Evolutionary conservation across 2,797 vertebrate species (phyloP), one percentile per base, ranked within the genome.

Genomic region (Chromis chromis): DNA sequence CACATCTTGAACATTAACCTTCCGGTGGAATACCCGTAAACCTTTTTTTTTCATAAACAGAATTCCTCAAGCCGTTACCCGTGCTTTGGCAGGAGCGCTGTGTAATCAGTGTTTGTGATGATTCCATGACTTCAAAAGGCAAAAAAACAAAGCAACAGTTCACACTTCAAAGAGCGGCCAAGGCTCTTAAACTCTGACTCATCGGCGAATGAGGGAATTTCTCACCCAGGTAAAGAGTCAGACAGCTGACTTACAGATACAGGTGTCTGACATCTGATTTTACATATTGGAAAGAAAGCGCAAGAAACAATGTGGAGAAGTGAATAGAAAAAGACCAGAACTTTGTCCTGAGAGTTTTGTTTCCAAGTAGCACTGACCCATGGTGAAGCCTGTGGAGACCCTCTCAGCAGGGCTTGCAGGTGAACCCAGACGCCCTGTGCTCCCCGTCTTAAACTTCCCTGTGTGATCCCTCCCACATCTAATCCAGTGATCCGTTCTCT

Each of bases 61-160:
- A 86, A 85, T 85, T 89, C 83, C 85, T 90, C 42, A 14, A 79
- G 79, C 79, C 46, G 75, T 78, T 74, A 74, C 71, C 74, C 50
- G 4, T 56, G 64, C 49, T 70, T 76, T 56, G 78, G 70, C 70
- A 81, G 85, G 66, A 54, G 63, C 40, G 40, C 60, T 52, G 63
- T 58, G 79, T 85, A 83, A 86, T 86, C 81, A 70, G 86, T 36
- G 61, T 84, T 78, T 54, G 49, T 73, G 75, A 86, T 80, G 83
- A 84, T 82, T 88, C 79, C 85, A 77, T 86, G 83, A 84, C 90
- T 91, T 89, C 83, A 87, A 68, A 89, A 80, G 67, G 77, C 70
- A 77, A 88, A 89, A 89, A 89, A 89, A 89, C 87, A 91, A 87
- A 82, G 81, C 66, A 82, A 91, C 81, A 69, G 69, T 50, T 69